Evolutionary conservation across 2,888 invertebrate species (phyloP), one percentile per base, ranked within the genome.

Genomic region (Buathra laborator): DNA sequence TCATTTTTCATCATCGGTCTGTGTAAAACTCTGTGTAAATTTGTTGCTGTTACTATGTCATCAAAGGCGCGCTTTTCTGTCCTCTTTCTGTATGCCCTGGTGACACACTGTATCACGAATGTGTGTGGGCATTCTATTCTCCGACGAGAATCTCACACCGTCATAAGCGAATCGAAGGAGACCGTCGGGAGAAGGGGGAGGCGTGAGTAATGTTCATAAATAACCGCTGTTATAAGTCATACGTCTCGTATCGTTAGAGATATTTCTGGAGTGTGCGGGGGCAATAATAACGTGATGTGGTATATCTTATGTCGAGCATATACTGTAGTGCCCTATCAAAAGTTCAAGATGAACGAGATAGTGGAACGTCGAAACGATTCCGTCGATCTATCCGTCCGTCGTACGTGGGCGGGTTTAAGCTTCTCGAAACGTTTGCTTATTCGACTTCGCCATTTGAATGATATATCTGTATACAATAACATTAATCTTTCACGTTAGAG

Each of bases 171-270:
- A 77, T 66, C 64, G 29, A 67, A 19, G 19, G 37, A 37, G 37
- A 37, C 37, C 37, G 37, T 37, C 37, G 37, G 37, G 5, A 37
- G 37, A 37, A 9, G 37, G 81, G 75, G 48, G 62, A 84, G 75
- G 70, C 78, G 75, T 81, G 84, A 84, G 81, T 78, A 78, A 78
- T 70, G 74, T 70, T 75, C 78, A 75, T 81, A 84, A 81, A 78
- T 78, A 70, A 79, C 83, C 10, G 56, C 59, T 56, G n/a, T 64
- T 56, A 53, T 56, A 74, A 81, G 81, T 72, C 78, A 70, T 62
- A 72, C 68, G 53, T 77, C 44, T 74, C 77, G 48, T 85, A 79
- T 85, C 77, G 74, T 71, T 51, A 10, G 37, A 78, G 68, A 70
- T 78, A 66, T 81, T 81, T 81, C 74, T 70, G 64, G 66, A 75